Conservation (phyloP, 2,888 invertebrate species). For the Drosophila paranaensis region DNA sequence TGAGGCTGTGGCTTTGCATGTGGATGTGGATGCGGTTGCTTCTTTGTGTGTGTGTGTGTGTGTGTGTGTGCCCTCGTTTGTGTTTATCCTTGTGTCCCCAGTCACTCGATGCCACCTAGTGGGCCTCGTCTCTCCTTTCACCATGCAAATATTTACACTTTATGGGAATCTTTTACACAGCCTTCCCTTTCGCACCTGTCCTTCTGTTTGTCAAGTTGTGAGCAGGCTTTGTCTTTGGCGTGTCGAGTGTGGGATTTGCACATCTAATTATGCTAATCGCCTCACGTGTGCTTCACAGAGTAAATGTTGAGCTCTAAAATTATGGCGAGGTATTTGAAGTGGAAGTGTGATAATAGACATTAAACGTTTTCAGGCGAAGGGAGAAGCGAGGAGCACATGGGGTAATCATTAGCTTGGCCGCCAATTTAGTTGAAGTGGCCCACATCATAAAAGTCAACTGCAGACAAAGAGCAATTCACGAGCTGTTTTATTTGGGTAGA, state of each 20-base stretch:
- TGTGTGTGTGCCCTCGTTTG: slow-evolving; percentile 23
- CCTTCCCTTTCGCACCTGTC: background rate
- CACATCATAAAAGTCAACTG: background rate
- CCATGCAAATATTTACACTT: slow-evolving; percentile 60
- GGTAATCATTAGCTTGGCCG: background rate
- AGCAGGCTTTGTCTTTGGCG: slow-evolving; percentile 26
- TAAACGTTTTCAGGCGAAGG: background rate
- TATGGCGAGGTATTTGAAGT: slow-evolving; percentile 12
- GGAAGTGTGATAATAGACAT: slow-evolving; percentile 21
- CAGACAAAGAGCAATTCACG: background rate
- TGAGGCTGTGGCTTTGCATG: slow-evolving; percentile 19
- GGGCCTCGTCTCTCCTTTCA: slow-evolving; percentile 10
- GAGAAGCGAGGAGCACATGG: too few relatives aligned
- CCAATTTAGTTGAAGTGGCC: background rate
- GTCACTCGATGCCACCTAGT: slow-evolving; percentile 22
- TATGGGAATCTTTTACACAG: slow-evolving; percentile 29
- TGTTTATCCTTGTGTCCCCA: slow-evolving; percentile 27
- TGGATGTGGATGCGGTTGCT: slow-evolving; percentile 13
- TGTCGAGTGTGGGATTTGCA: slow-evolving; percentile 39
- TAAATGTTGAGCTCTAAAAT: slow-evolving; percentile 25
- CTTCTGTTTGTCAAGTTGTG: slow-evolving; percentile 32
- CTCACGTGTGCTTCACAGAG: slow-evolving; percentile 35
- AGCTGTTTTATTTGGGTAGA: background rate
- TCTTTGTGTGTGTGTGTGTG: slow-evolving; percentile 14
- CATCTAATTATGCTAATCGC: slow-evolving; percentile 55